Evolutionary conservation across 2,797 vertebrate species (phyloP).

Genomic region (Sebastes hopkinsi): DNA sequence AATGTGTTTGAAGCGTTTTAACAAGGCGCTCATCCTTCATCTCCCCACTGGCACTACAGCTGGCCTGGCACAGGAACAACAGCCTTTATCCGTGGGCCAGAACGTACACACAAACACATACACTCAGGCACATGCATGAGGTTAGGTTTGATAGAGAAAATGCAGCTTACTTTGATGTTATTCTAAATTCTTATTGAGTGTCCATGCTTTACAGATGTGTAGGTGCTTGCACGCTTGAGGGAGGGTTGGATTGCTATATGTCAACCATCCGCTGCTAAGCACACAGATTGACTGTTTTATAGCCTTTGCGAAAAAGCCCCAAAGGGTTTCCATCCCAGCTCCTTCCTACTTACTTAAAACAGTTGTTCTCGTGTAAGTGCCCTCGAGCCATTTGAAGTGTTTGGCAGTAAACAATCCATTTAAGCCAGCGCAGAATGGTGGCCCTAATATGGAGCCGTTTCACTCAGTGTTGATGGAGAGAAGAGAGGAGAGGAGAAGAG

Average conservation of each 20-base stretch:
- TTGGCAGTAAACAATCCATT: constrained; percentile 64
- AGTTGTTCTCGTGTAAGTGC: constrained; percentile 48
- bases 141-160: neutral
- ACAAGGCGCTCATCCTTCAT: constrained; percentile 23
- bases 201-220: neutral
- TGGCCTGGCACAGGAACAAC: constrained; percentile 19
- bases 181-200: neutral
- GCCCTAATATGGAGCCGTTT: constrained; percentile 74
- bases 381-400: constrained; percentile 49
- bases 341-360: constrained; percentile 20
- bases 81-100: neutral
- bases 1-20: constrained; percentile 50
- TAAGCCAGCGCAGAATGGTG: constrained; percentile 33
- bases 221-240: neutral
- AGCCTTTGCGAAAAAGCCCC: neutral
- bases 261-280: neutral
- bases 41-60: constrained; percentile 36
- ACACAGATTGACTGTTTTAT: neutral
- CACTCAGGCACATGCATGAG: neutral
- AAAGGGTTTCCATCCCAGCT: neutral
- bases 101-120: constrained; percentile 1
- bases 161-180: neutral
- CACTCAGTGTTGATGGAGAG: constrained; percentile 39
- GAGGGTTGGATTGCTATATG: neutral
- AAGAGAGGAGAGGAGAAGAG: neutral